phyloP scores from a whole-genome alignment of 2,113 vertebrate species.

The Oryzias melastigma region DNA sequence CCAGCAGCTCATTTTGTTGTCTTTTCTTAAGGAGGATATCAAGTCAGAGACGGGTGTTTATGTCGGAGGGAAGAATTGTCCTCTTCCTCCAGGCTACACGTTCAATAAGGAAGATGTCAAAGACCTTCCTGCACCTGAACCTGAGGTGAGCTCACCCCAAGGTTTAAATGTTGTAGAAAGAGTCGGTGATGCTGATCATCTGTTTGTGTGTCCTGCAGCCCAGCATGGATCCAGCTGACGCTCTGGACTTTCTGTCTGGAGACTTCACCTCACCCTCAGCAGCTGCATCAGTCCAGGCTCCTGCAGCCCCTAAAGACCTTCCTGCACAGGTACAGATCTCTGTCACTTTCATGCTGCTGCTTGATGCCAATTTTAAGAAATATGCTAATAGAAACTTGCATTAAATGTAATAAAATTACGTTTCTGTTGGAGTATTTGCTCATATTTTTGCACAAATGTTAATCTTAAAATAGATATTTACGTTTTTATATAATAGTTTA shows the following conservation, averaged over 20 bases:
- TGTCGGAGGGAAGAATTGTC: conserved; percentile 70
- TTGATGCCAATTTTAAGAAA: no score
- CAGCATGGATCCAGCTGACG: conserved; percentile 56
- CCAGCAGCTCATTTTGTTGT: not conserved
- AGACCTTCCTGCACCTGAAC: conserved; percentile 56
- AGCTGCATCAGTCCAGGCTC: conserved; percentile 55
- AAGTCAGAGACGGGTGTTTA: conserved; percentile 60
- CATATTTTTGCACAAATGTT: no score
- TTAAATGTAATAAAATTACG: no score
- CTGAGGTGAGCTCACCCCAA: conserved; percentile 39
- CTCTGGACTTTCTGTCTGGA: conserved; percentile 72
- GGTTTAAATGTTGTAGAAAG: not conserved
- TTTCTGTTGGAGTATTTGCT: no score
- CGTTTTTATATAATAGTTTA: no score
- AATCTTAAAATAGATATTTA: no score
- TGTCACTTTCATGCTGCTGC: not conserved
- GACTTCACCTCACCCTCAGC: conserved; percentile 49
- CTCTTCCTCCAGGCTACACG: conserved; percentile 67
- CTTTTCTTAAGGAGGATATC: conserved; percentile 51
- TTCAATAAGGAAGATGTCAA: conserved; percentile 49
- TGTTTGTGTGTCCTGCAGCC: conserved; percentile 46
- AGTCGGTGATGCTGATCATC: not conserved
- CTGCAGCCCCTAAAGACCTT: conserved; percentile 37
- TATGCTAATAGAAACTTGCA: no score
- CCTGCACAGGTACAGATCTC: conserved; percentile 32